Evolutionary conservation across 2,113 vertebrate species (phyloP).

Genomic region (Strix uralensis): DNA sequence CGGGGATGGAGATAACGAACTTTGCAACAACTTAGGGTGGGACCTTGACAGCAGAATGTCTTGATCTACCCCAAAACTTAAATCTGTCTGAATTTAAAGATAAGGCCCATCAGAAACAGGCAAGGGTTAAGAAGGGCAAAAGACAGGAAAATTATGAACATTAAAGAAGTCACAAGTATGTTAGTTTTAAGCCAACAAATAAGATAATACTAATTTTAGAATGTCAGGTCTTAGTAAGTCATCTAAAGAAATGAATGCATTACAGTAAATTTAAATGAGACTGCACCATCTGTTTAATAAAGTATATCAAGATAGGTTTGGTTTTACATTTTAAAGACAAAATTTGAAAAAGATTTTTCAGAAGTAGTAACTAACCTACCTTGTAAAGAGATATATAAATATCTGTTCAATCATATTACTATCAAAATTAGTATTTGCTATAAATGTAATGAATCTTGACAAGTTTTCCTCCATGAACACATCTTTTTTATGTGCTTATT

Average conservation of each 20-base stretch:
- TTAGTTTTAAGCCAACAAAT: background rate
- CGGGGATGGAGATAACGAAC: background rate
- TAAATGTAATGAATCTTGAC: background rate
- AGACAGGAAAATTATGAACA: background rate
- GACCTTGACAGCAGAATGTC: background rate
- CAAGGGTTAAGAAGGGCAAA: background rate
- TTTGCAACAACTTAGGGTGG: background rate
- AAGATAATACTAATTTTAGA: background rate
- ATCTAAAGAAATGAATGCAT: background rate
- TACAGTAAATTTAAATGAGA: constrained; percentile 30
- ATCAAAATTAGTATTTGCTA: background rate
- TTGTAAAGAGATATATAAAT: background rate
- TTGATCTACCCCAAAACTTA: background rate
- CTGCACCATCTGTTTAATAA: background rate
- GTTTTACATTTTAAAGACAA: background rate
- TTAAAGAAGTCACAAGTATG: background rate
- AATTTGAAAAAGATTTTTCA: constrained; percentile 24
- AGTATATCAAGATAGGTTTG: background rate
- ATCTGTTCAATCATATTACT: background rate
- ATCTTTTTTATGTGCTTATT: background rate
- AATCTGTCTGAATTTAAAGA: background rate
- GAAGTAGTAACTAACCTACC: background rate
- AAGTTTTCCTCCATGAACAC: background rate
- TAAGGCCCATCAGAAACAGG: background rate
- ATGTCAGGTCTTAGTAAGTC: background rate